Base-by-base conservation (phyloP, 30 jellyfish, hydroid and myxozoan genomes). In the Cassiopea xamachana region DNA sequence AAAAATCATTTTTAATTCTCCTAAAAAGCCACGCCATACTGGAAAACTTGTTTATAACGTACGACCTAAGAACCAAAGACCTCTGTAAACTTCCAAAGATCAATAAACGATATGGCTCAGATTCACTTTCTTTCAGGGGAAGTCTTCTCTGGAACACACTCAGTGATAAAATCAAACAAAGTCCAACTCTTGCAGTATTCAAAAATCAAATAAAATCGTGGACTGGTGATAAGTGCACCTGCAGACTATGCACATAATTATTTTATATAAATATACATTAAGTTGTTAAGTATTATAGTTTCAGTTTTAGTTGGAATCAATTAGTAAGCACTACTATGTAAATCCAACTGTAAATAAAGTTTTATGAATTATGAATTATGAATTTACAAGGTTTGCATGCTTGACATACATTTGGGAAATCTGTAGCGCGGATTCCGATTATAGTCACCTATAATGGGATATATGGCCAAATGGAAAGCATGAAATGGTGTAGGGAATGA, bases 171-270 rank as follows among this genome's bases (percentile, higher is more conserved):
- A 47, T 86, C 1, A 86, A 86, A 44, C 2, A 69, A 1, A 55
- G 7, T 18, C 88, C 93, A 86, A 73, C 82, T 3, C 88, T 73
- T 49, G 47, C 93, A 43, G 73, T n/a, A 1, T 86, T 86, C 27
- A 86, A 75, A 86, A 75, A 74, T 7, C 16, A 67, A 51, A 74
- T 86, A 69, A 77, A 86, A 75, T n/a, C 82, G 69, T 86, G 82
- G 88, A 4, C 82, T 60, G 88, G 74, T 49, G 85, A 84, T n/a
- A 16, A 84, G 71, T 84, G 92, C 85, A 84, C 58, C 85, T 84
- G 75, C 50, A 68, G 46, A 69, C 18, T 68, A 69, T 68, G 86
- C 51, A 2, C 8, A 45, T 68, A 51, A 51, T n/a, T 13, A 69
- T 2, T 69, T 2, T 44, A 7, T 74, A 74, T 1, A 7, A 7